Evolutionary conservation across 2,113 vertebrate species (phyloP).

Genomic region (Carlito syrichta): DNA sequence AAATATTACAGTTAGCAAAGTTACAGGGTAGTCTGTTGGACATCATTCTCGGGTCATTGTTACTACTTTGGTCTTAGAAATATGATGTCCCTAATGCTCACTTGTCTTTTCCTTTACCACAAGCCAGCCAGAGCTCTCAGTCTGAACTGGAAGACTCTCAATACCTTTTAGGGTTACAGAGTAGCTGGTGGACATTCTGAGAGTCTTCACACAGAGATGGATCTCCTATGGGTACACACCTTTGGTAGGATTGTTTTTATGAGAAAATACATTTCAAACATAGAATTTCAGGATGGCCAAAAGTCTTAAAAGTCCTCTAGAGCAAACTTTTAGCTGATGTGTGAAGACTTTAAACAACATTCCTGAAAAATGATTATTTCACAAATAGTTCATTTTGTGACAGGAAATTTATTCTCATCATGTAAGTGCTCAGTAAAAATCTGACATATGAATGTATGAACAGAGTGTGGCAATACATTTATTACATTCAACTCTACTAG

Average conservation of each 20-base stretch:
- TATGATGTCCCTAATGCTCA: background rate
- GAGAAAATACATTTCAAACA: background rate
- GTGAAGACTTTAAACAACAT: background rate
- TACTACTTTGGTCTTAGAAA: background rate
- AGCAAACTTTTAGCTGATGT: background rate
- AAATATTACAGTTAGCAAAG: constrained; percentile 9
- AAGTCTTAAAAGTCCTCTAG: background rate
- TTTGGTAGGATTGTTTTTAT: background rate
- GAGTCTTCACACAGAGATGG: background rate
- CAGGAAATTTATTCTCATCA: background rate
- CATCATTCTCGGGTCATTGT: background rate
- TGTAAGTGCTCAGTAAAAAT: background rate
- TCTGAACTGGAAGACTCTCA: background rate
- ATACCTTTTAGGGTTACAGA: background rate
- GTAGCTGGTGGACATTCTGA: background rate
- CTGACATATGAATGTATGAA: background rate
- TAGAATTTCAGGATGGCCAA: background rate
- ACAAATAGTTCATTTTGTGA: background rate
- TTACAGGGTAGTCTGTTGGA: background rate
- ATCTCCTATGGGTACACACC: background rate
- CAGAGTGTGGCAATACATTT: background rate
- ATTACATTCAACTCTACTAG: background rate
- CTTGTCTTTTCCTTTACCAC: background rate
- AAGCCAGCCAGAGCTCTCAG: background rate
- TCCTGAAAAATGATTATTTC: background rate